A percentile compares a stretch with the other conserved stretches of the same genome.
Conservation (phyloP, 2,888 invertebrate species). For the Malthinus seriepunctatus region DNA sequence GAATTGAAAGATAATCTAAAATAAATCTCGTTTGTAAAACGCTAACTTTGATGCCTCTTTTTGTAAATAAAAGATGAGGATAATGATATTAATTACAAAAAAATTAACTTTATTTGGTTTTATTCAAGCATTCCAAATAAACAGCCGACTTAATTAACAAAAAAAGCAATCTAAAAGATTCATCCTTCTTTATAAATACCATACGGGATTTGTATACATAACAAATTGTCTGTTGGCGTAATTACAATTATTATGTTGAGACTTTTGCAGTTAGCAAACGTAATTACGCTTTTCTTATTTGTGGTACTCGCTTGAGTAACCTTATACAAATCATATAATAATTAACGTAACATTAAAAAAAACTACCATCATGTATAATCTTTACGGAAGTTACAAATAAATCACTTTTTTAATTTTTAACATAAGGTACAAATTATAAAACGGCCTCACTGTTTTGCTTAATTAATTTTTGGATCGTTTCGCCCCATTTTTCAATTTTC, state of each 20-base stretch:
- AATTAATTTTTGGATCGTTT: no score
- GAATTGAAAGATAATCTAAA: constrained; percentile 1
- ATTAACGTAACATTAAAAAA: constrained; percentile 9
- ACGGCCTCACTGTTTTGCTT: no score
- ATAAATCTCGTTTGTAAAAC: no score
- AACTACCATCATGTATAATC: constrained; percentile 13
- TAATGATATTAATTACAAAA: no score
- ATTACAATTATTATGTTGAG: constrained; percentile 15
- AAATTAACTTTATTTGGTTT: no score
- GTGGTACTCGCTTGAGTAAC: constrained; percentile 7
- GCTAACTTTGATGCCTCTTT: no score
- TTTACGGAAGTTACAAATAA: constrained; percentile 7
- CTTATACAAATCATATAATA: constrained; percentile 13
- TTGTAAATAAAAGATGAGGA: no score
- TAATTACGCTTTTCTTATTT: constrained; percentile 13
- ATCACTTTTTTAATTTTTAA: no score
- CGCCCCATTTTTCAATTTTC: no score
- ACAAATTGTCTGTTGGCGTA: constrained; percentile 15
- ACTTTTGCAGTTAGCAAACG: constrained; percentile 13
- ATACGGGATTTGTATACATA: constrained; percentile 18
- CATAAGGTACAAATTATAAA: no score
- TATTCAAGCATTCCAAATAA: constrained; percentile 3
- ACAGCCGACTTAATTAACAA: constrained; percentile 7
- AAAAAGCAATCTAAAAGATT: constrained; percentile 7
- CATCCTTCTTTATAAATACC: constrained; percentile 11